These are phyloP conservation scores for Scomber scombrus DNA, from an alignment of 2,113 vertebrate genomes.

Conservation along the genomic window DNA sequence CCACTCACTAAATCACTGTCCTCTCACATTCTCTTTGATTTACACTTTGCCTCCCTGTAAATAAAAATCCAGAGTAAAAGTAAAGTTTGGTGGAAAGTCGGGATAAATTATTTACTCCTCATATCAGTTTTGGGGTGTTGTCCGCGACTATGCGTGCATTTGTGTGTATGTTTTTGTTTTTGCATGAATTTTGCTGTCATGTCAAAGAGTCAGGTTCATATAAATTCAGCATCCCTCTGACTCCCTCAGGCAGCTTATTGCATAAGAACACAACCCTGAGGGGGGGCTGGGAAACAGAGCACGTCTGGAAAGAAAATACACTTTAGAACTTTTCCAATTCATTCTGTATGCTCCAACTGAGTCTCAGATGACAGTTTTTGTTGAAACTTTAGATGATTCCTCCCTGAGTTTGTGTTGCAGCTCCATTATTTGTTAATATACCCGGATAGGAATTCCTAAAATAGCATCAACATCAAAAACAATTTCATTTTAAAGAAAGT, in stretches of 20 bases:
- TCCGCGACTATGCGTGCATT: conserved; percentile 2
- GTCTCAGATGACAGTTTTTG: conserved; percentile 21
- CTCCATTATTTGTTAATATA: conserved; percentile 4
- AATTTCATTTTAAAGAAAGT: neutral
- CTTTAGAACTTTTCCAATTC: conserved; percentile 46
- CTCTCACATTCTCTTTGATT: neutral
- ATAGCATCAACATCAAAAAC: conserved; percentile 4
- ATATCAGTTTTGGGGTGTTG: conserved; percentile 8
- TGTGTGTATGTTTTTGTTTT: conserved; percentile 29
- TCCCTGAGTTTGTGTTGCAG: conserved; percentile 1
- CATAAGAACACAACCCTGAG: conserved; percentile 50
- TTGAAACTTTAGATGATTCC: conserved; percentile 16
- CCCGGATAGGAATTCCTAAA: neutral
- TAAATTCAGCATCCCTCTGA: conserved; percentile 56
- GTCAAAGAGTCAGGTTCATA: conserved; percentile 60
- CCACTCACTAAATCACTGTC: conserved; percentile 28
- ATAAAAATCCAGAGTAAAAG: conserved; percentile 19
- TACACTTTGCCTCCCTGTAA: neutral
- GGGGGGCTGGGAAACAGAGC: conserved; percentile 21
- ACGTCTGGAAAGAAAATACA: conserved; percentile 3
- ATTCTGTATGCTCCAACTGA: conserved; percentile 9
- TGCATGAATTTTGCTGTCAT: conserved; percentile 46
- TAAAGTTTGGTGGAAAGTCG: conserved; percentile 42
- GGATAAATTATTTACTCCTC: conserved; percentile 28
- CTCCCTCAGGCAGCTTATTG: conserved; percentile 63